phyloP scores from a whole-genome alignment of 2,797 vertebrate species.

The Clarias platycephalus region DNA sequence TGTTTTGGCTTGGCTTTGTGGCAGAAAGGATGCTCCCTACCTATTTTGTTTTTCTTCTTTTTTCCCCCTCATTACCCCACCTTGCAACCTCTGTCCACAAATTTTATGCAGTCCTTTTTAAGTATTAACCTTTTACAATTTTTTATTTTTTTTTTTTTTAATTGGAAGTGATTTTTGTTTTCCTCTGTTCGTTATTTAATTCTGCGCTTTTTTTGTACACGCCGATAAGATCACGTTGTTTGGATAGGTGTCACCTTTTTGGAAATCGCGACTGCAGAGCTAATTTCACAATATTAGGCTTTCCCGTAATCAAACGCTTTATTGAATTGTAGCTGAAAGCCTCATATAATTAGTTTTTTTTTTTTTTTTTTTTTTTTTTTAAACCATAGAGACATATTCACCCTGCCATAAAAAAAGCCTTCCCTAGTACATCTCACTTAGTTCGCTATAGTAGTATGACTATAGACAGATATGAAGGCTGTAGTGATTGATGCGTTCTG shows the following conservation, averaged over 20 bases:
- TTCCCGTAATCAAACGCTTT: not conserved
- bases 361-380: conserved; percentile 15
- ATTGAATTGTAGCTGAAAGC: conserved; percentile 9
- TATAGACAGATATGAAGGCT: conserved; percentile 47
- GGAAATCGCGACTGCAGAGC: not conserved
- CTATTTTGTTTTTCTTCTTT: conserved; percentile 54
- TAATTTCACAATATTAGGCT: conserved; percentile 6
- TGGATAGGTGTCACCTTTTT: conserved; percentile 33
- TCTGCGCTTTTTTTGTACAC: conserved; percentile 67
- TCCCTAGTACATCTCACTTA: conserved; percentile 12
- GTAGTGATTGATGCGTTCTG: conserved; percentile 57
- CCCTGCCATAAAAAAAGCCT: not conserved
- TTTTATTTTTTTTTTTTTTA: conserved; percentile 45
- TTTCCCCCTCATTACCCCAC: conserved; percentile 59
- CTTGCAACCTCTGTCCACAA: conserved; percentile 67
- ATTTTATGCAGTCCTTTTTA: conserved; percentile 61
- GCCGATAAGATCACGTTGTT: conserved; percentile 79
- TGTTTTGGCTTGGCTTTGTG: conserved; percentile 81
- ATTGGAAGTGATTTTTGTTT: conserved; percentile 64
- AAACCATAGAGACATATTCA: conserved; percentile 56
- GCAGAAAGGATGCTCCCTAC: conserved; percentile 71
- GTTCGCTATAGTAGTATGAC: conserved; percentile 4
- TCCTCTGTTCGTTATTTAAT: conserved; percentile 60
- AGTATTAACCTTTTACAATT: conserved; percentile 53
- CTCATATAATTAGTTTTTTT: conserved; percentile 15